These are phyloP conservation scores for Achatina immaculata DNA, from an alignment of 1,140 invertebrate genomes.

Conservation along the genomic window DNA sequence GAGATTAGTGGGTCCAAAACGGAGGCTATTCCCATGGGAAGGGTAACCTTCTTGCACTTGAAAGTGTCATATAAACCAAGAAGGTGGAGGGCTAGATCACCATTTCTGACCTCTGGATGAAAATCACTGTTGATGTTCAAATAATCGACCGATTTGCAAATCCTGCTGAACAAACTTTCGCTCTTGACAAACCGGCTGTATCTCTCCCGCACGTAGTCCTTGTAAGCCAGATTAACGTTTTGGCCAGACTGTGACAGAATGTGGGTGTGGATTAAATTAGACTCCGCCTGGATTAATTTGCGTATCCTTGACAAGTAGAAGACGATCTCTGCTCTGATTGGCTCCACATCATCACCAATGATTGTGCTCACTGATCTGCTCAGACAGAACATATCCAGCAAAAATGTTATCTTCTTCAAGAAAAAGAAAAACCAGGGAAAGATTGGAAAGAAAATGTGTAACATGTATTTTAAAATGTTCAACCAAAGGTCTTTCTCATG, in stretches of 20 bases:
- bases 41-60: not conserved
- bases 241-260: not conserved
- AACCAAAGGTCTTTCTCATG: too few species aligned
- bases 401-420: too few species aligned
- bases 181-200: not conserved
- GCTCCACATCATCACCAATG: not conserved
- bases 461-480: too few species aligned
- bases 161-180: too few species aligned
- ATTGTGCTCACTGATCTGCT: not conserved
- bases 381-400: too few species aligned
- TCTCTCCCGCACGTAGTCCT: not conserved
- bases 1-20: not conserved
- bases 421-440: too few species aligned
- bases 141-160: too few species aligned
- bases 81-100: not conserved
- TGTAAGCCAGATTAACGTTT: not conserved
- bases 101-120: not conserved
- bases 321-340: not conserved
- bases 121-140: too few species aligned
- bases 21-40: not conserved
- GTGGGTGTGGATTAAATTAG: not conserved
- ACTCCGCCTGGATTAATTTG: not conserved
- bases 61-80: not conserved
- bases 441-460: too few species aligned
- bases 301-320: not conserved